These are phyloP conservation scores for Illadopsis cleaveri DNA, from an alignment of 2,113 vertebrate genomes.

Conservation along the genomic window DNA sequence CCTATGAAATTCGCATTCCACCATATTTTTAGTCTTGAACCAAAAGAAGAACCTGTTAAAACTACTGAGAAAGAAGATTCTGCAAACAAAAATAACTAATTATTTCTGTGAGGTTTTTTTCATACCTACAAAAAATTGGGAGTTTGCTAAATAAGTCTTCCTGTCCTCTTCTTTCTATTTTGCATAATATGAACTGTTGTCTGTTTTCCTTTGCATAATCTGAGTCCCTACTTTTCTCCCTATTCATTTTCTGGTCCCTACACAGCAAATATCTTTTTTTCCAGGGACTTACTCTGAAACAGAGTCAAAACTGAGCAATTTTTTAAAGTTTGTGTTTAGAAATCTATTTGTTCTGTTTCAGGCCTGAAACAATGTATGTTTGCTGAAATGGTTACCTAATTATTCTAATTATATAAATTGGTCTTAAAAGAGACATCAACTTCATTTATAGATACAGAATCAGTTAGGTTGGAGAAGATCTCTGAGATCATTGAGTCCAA, in stretches of 20 bases:
- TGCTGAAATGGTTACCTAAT: neutral
- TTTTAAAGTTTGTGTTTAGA: neutral
- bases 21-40: neutral
- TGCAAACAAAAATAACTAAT: neutral
- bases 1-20: neutral
- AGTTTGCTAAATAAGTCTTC: neutral
- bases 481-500: neutral
- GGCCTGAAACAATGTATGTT: neutral
- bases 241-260: neutral
- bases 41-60: neutral
- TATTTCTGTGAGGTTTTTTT: fast-evolving
- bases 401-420: neutral
- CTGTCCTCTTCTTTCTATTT: neutral
- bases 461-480: neutral
- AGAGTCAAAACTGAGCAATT: neutral
- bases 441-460: neutral
- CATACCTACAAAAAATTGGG: neutral
- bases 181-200: neutral
- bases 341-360: neutral
- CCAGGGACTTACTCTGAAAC: neutral
- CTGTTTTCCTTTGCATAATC: neutral
- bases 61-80: neutral
- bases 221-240: neutral
- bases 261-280: neutral
- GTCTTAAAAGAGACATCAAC: neutral